Evolutionary conservation across 1,140 invertebrate genomes (phyloP).

Genomic region (Aphelinus certus): DNA sequence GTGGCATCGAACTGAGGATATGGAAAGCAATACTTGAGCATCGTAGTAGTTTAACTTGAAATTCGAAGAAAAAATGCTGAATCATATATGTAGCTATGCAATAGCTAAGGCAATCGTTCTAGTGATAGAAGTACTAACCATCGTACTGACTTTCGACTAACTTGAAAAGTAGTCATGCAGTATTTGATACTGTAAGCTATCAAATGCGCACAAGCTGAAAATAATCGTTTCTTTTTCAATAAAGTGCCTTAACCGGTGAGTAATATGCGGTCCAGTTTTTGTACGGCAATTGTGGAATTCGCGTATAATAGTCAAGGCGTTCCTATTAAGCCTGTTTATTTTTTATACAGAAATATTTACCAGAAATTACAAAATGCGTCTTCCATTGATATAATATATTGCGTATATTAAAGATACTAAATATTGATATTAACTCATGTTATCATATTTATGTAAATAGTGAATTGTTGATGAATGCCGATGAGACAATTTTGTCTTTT

Average conservation of each 20-base stretch:
- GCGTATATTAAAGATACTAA: not conserved
- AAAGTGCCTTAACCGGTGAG: conserved; percentile 40
- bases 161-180: conserved; percentile 8
- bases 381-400: conserved; percentile 27
- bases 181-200: conserved; percentile 9
- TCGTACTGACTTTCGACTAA: conserved; percentile 22
- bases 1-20: conserved; percentile 70
- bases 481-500: conserved; percentile 15
- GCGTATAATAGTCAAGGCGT: conserved; percentile 30
- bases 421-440: conserved; percentile 19
- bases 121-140: conserved; percentile 28
- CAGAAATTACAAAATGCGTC: conserved; percentile 21
- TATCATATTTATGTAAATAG: conserved; percentile 32
- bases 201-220: conserved; percentile 7
- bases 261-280: conserved; percentile 13
- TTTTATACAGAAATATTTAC: conserved; percentile 32
- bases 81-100: not conserved
- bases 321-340: conserved; percentile 25
- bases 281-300: conserved; percentile 24
- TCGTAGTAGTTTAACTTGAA: conserved; percentile 46
- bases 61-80: conserved; percentile 1
- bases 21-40: conserved; percentile 68
- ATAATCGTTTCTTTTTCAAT: conserved; percentile 10
- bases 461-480: conserved; percentile 6
- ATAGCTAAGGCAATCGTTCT: not conserved